A percentile compares a stretch with the other conserved stretches of the same genome.
phyloP scores from a whole-genome alignment of 1,140 invertebrate genomes.

The Palaemon carinicauda region DNA sequence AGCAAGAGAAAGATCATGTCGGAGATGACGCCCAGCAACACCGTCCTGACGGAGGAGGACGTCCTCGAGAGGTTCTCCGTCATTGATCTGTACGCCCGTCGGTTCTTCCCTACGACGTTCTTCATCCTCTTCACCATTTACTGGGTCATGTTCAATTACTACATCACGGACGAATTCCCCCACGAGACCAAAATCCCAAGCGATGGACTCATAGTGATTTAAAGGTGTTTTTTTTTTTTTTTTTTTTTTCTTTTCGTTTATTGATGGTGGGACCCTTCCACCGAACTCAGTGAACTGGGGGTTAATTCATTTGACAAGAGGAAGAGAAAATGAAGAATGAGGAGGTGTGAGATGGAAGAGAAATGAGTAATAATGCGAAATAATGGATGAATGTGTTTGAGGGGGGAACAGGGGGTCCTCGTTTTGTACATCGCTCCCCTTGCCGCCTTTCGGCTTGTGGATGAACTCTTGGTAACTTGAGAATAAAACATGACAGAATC shows the following conservation, averaged over 20 bases:
- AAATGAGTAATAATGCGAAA: too few species aligned
- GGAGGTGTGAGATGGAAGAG: too few species aligned
- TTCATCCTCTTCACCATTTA: constrained; percentile 68
- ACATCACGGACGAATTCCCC: constrained; percentile 63
- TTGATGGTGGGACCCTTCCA: neutral
- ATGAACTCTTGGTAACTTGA: too few species aligned
- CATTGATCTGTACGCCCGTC: constrained; percentile 68
- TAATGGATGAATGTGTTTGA: too few species aligned
- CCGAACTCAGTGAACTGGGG: neutral
- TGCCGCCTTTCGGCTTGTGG: too few species aligned
- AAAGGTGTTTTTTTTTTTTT: neutral
- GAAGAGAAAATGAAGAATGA: too few species aligned
- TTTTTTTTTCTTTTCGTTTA: too few species aligned
- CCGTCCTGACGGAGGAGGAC: constrained; percentile 60
- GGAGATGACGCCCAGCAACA: constrained; percentile 51
- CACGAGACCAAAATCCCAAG: constrained; percentile 6
- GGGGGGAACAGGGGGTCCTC: too few species aligned
- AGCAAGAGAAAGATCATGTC: constrained; percentile 52
- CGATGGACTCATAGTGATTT: constrained; percentile 23
- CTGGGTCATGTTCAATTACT: constrained; percentile 67
- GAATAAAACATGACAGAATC: too few species aligned
- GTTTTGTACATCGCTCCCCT: too few species aligned
- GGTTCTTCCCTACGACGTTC: constrained; percentile 68
- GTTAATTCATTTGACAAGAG: neutral
- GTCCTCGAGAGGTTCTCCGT: constrained; percentile 63